Conservation (phyloP, 1,140 invertebrate genomes). For the Bilobella aurantiaca region DNA sequence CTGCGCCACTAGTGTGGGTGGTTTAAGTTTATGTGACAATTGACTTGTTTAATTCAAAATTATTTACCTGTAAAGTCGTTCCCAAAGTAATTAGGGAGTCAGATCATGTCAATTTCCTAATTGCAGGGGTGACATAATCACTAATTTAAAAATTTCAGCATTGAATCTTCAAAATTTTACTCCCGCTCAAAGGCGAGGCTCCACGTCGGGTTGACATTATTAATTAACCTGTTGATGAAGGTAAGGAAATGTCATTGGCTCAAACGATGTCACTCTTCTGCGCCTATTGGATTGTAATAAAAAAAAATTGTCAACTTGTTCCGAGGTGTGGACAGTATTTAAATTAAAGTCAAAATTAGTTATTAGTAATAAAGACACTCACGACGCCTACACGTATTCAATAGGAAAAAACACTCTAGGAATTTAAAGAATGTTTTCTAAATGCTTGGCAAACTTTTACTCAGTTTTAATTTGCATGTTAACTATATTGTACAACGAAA, state of each 20-base stretch:
- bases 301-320: not conserved
- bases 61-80: no score
- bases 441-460: not conserved
- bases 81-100: no score
- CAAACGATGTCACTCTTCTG: not conserved
- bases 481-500: not conserved
- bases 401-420: not conserved
- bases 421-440: not conserved
- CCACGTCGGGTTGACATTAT: no score
- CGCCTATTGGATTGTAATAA: not conserved
- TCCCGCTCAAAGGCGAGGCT: no score
- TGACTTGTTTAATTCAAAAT: no score
- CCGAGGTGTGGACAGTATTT: not conserved
- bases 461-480: not conserved
- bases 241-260: not conserved
- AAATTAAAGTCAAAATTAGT: constrained; percentile 2
- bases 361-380: not conserved
- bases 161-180: no score
- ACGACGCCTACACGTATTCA: not conserved
- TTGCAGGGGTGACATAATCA: no score
- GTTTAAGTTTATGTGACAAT: no score
- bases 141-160: no score
- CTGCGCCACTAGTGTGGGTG: no score
- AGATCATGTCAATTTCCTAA: no score
- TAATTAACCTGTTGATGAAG: constrained; percentile 4